Percentiles rank a stretch among this genome's conserved stretches.
phyloP scores from a whole-genome alignment of 2,888 invertebrate species.

The Amblyteles armatorius region DNA sequence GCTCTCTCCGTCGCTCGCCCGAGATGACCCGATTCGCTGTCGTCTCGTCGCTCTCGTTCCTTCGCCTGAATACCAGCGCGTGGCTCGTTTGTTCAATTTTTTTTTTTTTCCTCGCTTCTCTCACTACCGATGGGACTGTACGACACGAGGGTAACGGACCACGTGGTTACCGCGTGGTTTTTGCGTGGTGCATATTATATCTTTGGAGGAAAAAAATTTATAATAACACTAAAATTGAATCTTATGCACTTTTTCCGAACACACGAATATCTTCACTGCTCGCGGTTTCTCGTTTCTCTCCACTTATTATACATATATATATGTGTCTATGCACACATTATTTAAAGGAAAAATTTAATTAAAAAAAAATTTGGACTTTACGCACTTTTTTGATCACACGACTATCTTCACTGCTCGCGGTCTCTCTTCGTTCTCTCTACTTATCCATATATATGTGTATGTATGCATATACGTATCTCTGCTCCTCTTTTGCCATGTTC shows the following conservation, averaged over 20 bases:
- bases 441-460: slow-evolving; percentile 1
- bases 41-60: slow-evolving; percentile 44
- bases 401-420: slow-evolving; percentile 7
- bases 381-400: not conserved
- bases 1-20: not conserved
- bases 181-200: not conserved
- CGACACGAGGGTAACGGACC: not conserved
- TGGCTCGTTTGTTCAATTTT: not conserved
- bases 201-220: not conserved
- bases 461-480: not conserved
- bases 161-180: too few species aligned
- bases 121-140: not conserved
- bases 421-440: slow-evolving; percentile 10
- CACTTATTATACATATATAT: slow-evolving; percentile 1
- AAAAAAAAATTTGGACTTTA: not conserved
- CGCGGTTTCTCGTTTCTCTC: slow-evolving; percentile 10
- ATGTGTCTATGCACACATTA: not conserved
- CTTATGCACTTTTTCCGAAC: not conserved
- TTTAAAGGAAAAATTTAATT: not conserved
- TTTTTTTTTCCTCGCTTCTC: not conserved
- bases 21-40: not conserved
- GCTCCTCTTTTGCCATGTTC: slow-evolving; percentile 41
- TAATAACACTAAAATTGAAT: not conserved
- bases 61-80: not conserved
- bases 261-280: not conserved